These are phyloP conservation scores for Ochotona princeps DNA, from an alignment of 2,113 vertebrate species.

Conservation along the genomic window DNA sequence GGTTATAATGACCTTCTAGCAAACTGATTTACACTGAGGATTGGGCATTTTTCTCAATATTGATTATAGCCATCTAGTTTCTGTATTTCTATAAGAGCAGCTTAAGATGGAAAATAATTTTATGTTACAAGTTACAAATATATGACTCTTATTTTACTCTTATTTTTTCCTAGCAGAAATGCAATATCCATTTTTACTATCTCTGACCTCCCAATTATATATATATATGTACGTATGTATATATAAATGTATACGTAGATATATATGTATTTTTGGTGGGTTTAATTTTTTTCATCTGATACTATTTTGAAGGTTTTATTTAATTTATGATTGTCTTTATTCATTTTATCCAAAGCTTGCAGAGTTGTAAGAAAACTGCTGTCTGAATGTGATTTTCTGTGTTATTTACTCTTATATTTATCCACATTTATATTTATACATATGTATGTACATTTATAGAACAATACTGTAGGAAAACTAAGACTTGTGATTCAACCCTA, in stretches of 20 bases:
- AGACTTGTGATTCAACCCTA: constrained; percentile 31
- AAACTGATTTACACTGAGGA: not conserved
- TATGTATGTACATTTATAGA: constrained; percentile 46
- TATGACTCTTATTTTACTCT: constrained; percentile 41
- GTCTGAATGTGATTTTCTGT: constrained; percentile 35
- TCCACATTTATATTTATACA: constrained; percentile 36
- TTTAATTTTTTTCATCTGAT: constrained; percentile 67
- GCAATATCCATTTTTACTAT: constrained; percentile 46
- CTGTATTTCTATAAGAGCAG: not conserved
- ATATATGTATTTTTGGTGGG: constrained; percentile 80
- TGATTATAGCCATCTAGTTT: constrained; percentile 37
- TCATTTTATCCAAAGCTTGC: constrained; percentile 54
- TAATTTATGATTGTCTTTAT: constrained; percentile 50
- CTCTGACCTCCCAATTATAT: constrained; percentile 70
- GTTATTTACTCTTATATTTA: constrained; percentile 46
- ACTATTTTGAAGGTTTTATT: not conserved
- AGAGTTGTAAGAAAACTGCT: constrained; percentile 48
- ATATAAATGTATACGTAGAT: constrained; percentile 77
- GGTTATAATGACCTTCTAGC: constrained; percentile 2
- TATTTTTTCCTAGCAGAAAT: constrained; percentile 63
- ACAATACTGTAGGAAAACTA: constrained; percentile 13
- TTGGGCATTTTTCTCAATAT: not conserved
- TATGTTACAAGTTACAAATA: constrained; percentile 43
- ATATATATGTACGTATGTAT: constrained; percentile 76
- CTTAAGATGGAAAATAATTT: constrained; percentile 8